A percentile compares a stretch with the other conserved stretches of the same genome.
These are phyloP conservation scores for Drosophila falleni DNA, from an alignment of 2,888 invertebrate genomes.

Conservation along the genomic window DNA sequence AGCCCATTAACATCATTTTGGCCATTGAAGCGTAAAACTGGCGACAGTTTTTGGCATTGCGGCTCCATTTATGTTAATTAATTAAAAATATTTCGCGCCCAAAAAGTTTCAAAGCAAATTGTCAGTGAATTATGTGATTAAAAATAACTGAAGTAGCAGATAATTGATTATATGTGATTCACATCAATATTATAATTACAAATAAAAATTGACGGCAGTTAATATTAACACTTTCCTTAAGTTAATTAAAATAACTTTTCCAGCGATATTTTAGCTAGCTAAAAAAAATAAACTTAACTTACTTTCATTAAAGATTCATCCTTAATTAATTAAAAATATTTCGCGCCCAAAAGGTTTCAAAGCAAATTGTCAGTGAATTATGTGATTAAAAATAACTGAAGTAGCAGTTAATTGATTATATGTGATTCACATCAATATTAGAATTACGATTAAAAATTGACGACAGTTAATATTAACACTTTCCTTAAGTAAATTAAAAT, in stretches of 20 bases:
- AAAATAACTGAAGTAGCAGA: slow-evolving; percentile 10
- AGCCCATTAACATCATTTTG: slow-evolving; percentile 69
- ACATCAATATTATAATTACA: not conserved
- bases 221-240: not conserved
- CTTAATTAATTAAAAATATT: slow-evolving; percentile 75
- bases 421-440: not conserved
- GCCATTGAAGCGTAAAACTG: slow-evolving; percentile 63
- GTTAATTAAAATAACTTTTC: not conserved
- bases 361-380: slow-evolving; percentile 26
- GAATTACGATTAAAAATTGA: not conserved
- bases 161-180: not conserved
- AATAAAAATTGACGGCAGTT: not conserved
- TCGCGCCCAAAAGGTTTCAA: slow-evolving; percentile 26
- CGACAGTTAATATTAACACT: not conserved
- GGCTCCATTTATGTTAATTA: slow-evolving; percentile 70
- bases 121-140: slow-evolving; percentile 23
- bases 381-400: slow-evolving; percentile 21
- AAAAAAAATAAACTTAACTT: too few relatives aligned
- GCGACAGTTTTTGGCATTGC: slow-evolving; percentile 50
- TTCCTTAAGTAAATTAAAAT: not conserved
- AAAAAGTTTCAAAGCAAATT: slow-evolving; percentile 31
- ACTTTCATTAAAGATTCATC: too few relatives aligned
- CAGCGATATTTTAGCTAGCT: not conserved
- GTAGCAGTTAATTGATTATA: slow-evolving; percentile 1
- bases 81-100: slow-evolving; percentile 60